Evolutionary conservation across 2,797 vertebrate genomes (phyloP), one percentile per base, ranked within the genome.

Genomic region (Sebastes iracundus): DNA sequence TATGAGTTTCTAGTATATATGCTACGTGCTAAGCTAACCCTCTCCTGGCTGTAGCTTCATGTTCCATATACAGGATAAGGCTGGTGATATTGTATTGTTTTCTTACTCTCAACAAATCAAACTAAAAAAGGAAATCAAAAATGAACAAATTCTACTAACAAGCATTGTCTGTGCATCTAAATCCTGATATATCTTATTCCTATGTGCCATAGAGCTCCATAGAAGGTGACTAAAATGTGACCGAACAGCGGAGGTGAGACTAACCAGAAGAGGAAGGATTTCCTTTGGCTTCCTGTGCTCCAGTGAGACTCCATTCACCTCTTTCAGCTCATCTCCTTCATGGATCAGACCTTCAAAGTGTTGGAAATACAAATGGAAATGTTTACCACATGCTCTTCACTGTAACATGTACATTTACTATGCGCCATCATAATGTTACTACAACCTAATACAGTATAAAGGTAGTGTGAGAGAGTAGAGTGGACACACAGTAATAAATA

Each of bases 251-350:
- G 38, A 42, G 58, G 38, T 75, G 53, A 79, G 23, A 90, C 91
- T 82, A 94, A 99, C 98, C 96, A 99, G 93, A 80, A 99, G 97
- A 60, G 96, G 95, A 92, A 97, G 96, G 86, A 99, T 93, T 95
- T 99, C 98, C 88, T 97, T 97, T 52, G 97, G 97, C 68, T 95
- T 97, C 93, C 97, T 98, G 88, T 97, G 93, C 83, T 97, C 96
- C 75, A 98, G 91, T 0, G 96, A 96, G 89, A 99, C 95, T 27
- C 97, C 97, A 70, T 99, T 99, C 62, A 99, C 96, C 93, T 99
- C 98, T 62, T 95, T 96, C 72, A 99, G 95, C 89, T 98, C 97
- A 79, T 99, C 98, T 28, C 97, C 97, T 91, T 98, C 96, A 2
- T 97, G 97, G 93, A 99, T 98, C 83, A 99, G 96, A 83, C 97